Conservation (phyloP, 2,888 invertebrate species). For the Meandrusa payeni region DNA sequence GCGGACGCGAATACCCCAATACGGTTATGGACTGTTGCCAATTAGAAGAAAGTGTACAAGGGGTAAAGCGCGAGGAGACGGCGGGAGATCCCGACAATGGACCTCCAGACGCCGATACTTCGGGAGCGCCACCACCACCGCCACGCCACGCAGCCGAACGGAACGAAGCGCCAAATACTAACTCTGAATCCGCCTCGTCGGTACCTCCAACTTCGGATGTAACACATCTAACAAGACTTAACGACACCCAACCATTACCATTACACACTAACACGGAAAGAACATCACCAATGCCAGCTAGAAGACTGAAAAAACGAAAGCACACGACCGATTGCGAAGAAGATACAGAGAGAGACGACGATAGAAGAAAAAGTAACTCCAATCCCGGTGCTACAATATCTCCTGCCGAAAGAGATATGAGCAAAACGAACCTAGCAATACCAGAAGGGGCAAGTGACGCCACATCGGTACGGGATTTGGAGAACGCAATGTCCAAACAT, state of each 20-base stretch:
- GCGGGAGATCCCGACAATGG: constrained; percentile 92
- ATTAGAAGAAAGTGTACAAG: constrained; percentile 89
- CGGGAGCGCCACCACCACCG: constrained; percentile 62
- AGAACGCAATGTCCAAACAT: constrained; percentile 98
- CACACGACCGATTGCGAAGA: constrained; percentile 69
- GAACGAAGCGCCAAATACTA: constrained; percentile 61
- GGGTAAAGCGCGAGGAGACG: constrained; percentile 92
- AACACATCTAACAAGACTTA: constrained; percentile 69
- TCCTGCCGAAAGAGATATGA: constrained; percentile 66
- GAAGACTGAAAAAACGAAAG: constrained; percentile 79
- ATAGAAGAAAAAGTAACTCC: constrained; percentile 67
- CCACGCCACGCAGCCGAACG: constrained; percentile 62
- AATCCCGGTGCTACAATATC: constrained; percentile 65
- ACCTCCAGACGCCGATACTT: constrained; percentile 90
- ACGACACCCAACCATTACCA: constrained; percentile 64
- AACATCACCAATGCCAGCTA: constrained; percentile 82
- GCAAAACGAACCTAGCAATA: constrained; percentile 61
- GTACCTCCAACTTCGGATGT: constrained; percentile 71
- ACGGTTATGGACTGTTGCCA: constrained; percentile 97
- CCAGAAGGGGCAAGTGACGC: constrained; percentile 66
- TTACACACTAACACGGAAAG: constrained; percentile 65
- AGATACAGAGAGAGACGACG: constrained; percentile 67
- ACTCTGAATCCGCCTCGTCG: constrained; percentile 61
- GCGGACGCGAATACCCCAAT: constrained; percentile 93
- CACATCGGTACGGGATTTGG: constrained; percentile 93